These are phyloP conservation scores for Drosophila lacertosa DNA, from an alignment of 1,140 invertebrate genomes.

Conservation along the genomic window DNA sequence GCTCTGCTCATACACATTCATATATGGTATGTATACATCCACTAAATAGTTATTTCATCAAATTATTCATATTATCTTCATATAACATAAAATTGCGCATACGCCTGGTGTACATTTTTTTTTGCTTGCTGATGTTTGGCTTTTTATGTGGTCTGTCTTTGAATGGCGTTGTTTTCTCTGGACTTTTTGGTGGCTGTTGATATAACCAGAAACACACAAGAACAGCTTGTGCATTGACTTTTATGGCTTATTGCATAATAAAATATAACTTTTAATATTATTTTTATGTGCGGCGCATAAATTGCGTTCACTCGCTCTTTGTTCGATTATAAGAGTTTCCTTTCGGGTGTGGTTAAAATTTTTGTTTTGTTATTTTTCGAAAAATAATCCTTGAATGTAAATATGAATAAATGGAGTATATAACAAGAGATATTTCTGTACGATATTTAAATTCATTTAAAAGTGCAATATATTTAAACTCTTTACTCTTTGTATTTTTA, in stretches of 20 bases:
- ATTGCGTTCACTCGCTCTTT: constrained; percentile 6
- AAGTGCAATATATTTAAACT: too few species aligned
- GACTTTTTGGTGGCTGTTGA: constrained; percentile 6
- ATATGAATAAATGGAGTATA: neutral
- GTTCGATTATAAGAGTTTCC: constrained; percentile 14
- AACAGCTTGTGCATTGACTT: constrained; percentile 1
- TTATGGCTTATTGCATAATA: constrained; percentile 26
- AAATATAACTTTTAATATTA: constrained; percentile 36
- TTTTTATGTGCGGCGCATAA: constrained; percentile 20
- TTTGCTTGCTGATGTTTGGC: constrained; percentile 10
- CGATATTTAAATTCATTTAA: too few species aligned
- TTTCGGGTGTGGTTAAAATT: constrained; percentile 2
- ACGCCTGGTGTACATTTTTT: constrained; percentile 4
- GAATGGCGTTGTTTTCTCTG: neutral
- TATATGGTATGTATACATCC: neutral
- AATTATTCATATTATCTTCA: neutral
- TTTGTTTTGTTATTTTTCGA: neutral
- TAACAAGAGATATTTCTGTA: too few species aligned
- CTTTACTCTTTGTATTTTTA: too few species aligned
- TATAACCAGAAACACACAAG: constrained; percentile 6
- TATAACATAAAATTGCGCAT: constrained; percentile 14
- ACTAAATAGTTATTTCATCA: constrained; percentile 2
- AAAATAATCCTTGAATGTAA: neutral
- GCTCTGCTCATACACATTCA: neutral
- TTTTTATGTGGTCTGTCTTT: constrained; percentile 1